Percentiles rank a stretch among this genome's conserved stretches.
Evolutionary conservation across 2,113 vertebrate species (phyloP).

Genomic region (Girardinichthys multiradiatus): DNA sequence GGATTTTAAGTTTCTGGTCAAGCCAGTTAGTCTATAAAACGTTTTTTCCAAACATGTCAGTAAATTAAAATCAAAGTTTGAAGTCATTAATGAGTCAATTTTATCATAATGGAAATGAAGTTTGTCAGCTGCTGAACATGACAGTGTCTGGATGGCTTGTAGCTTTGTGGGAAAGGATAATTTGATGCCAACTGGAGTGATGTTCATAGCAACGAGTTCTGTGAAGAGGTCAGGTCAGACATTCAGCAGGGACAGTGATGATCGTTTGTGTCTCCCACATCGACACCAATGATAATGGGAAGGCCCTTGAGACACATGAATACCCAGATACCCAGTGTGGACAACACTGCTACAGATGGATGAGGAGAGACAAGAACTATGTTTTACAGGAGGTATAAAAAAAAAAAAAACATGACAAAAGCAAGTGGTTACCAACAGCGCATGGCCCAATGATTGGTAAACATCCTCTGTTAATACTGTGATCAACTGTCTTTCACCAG

Average conservation of each 20-base stretch:
- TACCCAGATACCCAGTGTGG: slow-evolving; percentile 22
- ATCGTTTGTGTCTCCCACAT: slow-evolving; percentile 45
- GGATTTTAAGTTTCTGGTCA: too few relatives aligned
- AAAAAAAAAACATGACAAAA: background rate
- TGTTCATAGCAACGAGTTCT: slow-evolving; percentile 13
- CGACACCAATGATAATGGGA: slow-evolving; percentile 54
- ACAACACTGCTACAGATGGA: slow-evolving; percentile 30
- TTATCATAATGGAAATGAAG: slow-evolving; percentile 25
- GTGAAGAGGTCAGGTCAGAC: slow-evolving; percentile 59
- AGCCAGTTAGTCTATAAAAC: too few relatives aligned
- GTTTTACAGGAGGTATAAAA: slow-evolving; percentile 11
- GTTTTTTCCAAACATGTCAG: too few relatives aligned
- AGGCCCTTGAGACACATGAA: slow-evolving; percentile 24
- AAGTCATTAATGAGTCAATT: slow-evolving; percentile 8
- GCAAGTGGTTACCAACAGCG: background rate
- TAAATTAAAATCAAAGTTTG: background rate
- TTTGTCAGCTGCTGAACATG: slow-evolving; percentile 15
- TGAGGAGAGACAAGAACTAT: slow-evolving; percentile 32
- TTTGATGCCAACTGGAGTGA: slow-evolving; percentile 35
- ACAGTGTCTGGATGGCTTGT: slow-evolving; percentile 15
- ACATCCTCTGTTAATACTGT: too few relatives aligned
- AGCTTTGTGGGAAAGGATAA: slow-evolving; percentile 31
- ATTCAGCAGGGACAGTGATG: slow-evolving; percentile 51
- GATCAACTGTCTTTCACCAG: too few relatives aligned
- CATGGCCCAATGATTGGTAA: too few relatives aligned